Evolutionary conservation across 2,888 invertebrate species (phyloP).

Genomic region (Drosophila mettleri): DNA sequence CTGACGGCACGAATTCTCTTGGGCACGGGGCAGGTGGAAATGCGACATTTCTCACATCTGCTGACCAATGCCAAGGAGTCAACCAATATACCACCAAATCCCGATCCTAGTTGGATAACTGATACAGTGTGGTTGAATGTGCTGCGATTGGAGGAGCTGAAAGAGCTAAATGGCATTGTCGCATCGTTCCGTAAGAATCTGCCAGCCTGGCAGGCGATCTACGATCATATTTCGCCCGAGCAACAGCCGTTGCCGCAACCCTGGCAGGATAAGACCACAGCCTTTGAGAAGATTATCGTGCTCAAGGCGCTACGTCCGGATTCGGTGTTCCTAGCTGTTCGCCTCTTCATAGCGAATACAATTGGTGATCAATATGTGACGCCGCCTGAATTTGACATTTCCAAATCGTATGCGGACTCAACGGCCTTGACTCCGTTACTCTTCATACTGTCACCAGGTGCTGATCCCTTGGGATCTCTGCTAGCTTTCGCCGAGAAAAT

Average conservation of each 20-base stretch:
- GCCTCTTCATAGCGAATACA: constrained; percentile 89
- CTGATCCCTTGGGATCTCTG: constrained; percentile 89
- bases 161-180: constrained; percentile 88
- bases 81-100: constrained; percentile 86
- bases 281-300: constrained; percentile 92
- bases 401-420: constrained; percentile 92
- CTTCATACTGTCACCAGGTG: constrained; percentile 95
- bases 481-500: constrained; percentile 90
- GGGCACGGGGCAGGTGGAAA: constrained; percentile 87
- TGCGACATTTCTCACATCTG: constrained; percentile 90
- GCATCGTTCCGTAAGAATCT: constrained; percentile 87
- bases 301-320: constrained; percentile 93
- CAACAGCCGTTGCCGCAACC: constrained; percentile 89
- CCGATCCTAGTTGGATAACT: constrained; percentile 92
- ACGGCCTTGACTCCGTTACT: constrained; percentile 92
- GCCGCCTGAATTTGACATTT: constrained; percentile 93
- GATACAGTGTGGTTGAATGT: constrained; percentile 92
- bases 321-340: constrained; percentile 92
- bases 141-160: constrained; percentile 89
- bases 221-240: constrained; percentile 90
- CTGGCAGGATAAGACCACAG: constrained; percentile 87
- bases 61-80: constrained; percentile 88
- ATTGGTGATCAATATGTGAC: constrained; percentile 93
- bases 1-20: constrained; percentile 89
- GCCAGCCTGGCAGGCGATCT: constrained; percentile 87